Evolutionary conservation across 2,888 invertebrate species (phyloP).

Genomic region (Drosophila pullipes): DNA sequence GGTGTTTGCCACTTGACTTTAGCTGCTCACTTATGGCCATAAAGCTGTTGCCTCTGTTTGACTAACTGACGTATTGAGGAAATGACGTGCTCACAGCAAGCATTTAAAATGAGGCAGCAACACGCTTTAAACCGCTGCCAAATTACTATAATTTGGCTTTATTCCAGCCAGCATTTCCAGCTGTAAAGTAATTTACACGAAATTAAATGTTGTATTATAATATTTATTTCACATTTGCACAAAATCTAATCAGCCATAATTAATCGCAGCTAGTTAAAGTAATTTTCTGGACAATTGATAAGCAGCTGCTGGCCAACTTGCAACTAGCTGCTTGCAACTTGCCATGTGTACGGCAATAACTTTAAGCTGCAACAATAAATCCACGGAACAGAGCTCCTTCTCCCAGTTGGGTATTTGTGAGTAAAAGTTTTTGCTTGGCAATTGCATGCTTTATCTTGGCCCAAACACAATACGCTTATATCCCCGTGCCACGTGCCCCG

Average conservation of each 20-base stretch:
- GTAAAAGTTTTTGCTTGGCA: constrained; percentile 66
- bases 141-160: background rate
- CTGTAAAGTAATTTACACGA: background rate
- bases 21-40: constrained; percentile 27
- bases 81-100: constrained; percentile 25
- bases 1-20: constrained; percentile 29
- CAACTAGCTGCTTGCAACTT: constrained; percentile 13
- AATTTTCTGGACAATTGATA: constrained; percentile 57
- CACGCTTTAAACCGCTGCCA: background rate
- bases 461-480: constrained; percentile 51
- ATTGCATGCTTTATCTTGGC: constrained; percentile 74
- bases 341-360: constrained; percentile 43
- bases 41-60: constrained; percentile 37
- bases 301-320: constrained; percentile 53
- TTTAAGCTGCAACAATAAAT: constrained; percentile 72
- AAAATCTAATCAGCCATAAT: constrained; percentile 4
- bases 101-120: constrained; percentile 57
- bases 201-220: background rate
- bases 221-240: constrained; percentile 11
- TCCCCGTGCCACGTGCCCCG: background rate
- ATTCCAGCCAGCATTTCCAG: background rate
- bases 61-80: constrained; percentile 33
- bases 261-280: constrained; percentile 44
- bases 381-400: constrained; percentile 35
- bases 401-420: constrained; percentile 59